These are phyloP conservation scores for Tupiocoris notatus DNA, from an alignment of 2,888 invertebrate species.

Conservation along the genomic window DNA sequence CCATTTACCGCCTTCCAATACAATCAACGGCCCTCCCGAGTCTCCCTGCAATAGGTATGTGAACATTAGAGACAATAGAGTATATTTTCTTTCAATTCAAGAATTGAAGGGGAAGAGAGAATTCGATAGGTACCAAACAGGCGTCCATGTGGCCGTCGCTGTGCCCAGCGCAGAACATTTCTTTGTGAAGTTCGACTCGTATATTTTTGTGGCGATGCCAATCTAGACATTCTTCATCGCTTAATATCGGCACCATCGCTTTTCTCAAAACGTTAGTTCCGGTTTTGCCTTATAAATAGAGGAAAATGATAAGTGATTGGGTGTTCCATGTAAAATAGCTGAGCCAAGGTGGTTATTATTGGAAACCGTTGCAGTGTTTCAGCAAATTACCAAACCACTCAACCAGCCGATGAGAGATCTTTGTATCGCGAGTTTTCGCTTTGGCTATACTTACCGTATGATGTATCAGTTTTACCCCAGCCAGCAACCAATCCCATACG, in stretches of 20 bases:
- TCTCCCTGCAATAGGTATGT: constrained; percentile 70
- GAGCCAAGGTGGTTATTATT: too few species aligned
- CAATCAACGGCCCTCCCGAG: constrained; percentile 75
- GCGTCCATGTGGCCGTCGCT: constrained; percentile 79
- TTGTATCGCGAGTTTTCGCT: too few species aligned
- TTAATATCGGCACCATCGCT: constrained; percentile 77
- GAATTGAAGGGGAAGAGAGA: too few species aligned
- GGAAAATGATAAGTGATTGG: background rate
- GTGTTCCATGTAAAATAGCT: too few species aligned
- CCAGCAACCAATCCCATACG: constrained; percentile 71
- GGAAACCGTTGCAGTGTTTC: too few species aligned
- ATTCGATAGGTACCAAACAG: constrained; percentile 71
- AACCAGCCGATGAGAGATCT: too few species aligned
- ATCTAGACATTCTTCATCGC: constrained; percentile 71
- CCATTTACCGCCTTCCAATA: constrained; percentile 68
- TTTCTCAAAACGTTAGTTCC: constrained; percentile 79
- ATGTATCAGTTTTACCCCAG: constrained; percentile 76
- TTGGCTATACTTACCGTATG: constrained; percentile 52
- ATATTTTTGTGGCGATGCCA: constrained; percentile 83
- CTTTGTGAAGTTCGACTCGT: constrained; percentile 69
- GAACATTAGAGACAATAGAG: background rate
- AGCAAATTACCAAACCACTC: too few species aligned
- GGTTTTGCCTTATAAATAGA: constrained; percentile 58
- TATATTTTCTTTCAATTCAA: too few species aligned
- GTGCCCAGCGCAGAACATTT: constrained; percentile 84